Conservation (phyloP, 2,888 invertebrate genomes). For the Xanthostigma xanthostigma region DNA sequence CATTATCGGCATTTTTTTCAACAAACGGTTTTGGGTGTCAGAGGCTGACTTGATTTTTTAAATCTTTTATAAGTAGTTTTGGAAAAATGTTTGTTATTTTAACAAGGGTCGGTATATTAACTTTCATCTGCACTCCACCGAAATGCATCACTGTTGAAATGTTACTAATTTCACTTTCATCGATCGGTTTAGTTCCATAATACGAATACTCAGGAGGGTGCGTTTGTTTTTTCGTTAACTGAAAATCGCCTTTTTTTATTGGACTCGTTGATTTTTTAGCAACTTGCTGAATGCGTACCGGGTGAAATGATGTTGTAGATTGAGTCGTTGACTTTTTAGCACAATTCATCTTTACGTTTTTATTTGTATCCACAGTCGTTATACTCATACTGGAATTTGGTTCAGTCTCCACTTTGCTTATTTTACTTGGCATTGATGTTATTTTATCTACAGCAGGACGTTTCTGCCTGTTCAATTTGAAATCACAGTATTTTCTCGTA, state of each 20-base stretch:
- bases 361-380: no score
- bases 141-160: slow-evolving; percentile 37
- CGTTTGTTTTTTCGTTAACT: slow-evolving; percentile 5
- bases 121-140: slow-evolving; percentile 32
- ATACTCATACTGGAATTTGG: not conserved
- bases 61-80: slow-evolving; percentile 30
- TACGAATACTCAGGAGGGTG: slow-evolving; percentile 28
- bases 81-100: slow-evolving; percentile 37
- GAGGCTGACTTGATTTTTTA: slow-evolving; percentile 9
- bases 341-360: no score
- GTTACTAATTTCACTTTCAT: slow-evolving; percentile 26
- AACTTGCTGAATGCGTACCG: slow-evolving; percentile 15
- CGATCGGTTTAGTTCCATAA: slow-evolving; percentile 31
- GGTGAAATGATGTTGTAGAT: slow-evolving; percentile 10
- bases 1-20: not conserved
- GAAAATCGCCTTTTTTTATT: slow-evolving; percentile 4
- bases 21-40: not conserved
- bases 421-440: not conserved
- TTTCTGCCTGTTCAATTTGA: no score
- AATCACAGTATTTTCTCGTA: no score
- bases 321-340: slow-evolving; percentile 32
- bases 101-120: slow-evolving; percentile 34
- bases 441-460: no score
- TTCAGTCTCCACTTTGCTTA: not conserved
- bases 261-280: slow-evolving; percentile 37